Conservation (phyloP, 2,888 invertebrate genomes). For the Oscheius sp. region DNA sequence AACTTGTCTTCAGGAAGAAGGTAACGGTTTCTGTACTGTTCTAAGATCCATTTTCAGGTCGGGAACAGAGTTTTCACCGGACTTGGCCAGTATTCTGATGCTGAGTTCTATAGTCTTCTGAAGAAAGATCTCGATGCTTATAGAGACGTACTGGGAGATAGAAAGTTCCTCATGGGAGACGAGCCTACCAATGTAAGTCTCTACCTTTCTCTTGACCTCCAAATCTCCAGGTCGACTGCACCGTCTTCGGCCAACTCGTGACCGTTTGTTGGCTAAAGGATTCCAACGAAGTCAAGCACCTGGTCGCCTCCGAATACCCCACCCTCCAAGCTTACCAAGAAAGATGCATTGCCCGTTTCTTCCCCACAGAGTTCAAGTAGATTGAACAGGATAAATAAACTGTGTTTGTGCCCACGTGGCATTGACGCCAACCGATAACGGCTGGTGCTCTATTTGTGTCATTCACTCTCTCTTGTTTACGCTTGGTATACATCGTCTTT, state of each 20-base stretch:
- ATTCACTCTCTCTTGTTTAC: no score
- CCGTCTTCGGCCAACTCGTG: constrained; percentile 28
- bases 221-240: constrained; percentile 25
- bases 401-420: neutral
- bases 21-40: neutral
- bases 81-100: constrained; percentile 28
- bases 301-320: constrained; percentile 17
- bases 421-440: constrained; percentile 9
- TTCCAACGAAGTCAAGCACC: constrained; percentile 1
- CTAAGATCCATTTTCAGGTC: neutral
- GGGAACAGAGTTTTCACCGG: neutral
- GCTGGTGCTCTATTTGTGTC: neutral
- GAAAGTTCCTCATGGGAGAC: constrained; percentile 94
- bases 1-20: neutral
- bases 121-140: constrained; percentile 87
- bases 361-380: neutral
- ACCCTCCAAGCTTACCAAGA: constrained; percentile 14
- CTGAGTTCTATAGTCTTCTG: constrained; percentile 38
- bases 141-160: constrained; percentile 88
- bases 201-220: neutral
- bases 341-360: constrained; percentile 1
- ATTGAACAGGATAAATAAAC: neutral
- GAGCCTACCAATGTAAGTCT: constrained; percentile 78
- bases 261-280: constrained; percentile 11
- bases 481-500: neutral